These are phyloP conservation scores for Amazona guildingii DNA, from an alignment of 2,113 vertebrate species.

Conservation along the genomic window DNA sequence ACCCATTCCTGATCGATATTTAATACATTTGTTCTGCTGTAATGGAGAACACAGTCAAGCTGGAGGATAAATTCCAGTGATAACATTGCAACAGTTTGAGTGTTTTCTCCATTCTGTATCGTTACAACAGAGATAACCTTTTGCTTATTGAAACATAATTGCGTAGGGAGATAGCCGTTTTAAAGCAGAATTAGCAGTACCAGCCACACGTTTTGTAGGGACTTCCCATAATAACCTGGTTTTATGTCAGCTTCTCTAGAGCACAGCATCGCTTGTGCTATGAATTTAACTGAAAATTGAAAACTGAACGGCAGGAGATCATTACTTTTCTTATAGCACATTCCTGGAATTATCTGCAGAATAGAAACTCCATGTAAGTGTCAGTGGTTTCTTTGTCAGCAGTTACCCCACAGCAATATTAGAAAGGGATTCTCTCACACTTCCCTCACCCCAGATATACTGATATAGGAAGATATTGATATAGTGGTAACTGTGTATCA, in stretches of 20 bases:
- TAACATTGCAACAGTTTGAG: slow-evolving; percentile 26
- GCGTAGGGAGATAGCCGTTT: slow-evolving; percentile 50
- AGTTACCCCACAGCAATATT: neutral
- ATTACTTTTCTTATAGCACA: neutral
- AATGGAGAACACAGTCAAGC: slow-evolving; percentile 49
- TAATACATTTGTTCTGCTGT: slow-evolving; percentile 57
- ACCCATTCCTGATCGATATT: slow-evolving; percentile 38
- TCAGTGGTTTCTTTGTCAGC: neutral
- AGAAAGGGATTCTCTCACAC: neutral
- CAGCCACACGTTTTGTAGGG: slow-evolving; percentile 48
- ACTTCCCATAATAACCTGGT: slow-evolving; percentile 41
- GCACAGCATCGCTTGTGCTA: neutral
- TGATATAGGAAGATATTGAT: neutral
- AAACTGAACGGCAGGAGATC: neutral
- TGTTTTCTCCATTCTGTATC: slow-evolving; percentile 58
- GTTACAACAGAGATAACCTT: slow-evolving; percentile 71
- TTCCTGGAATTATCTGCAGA: neutral
- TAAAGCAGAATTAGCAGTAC: slow-evolving; percentile 63
- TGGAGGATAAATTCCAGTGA: slow-evolving; percentile 36
- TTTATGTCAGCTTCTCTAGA: slow-evolving; percentile 39
- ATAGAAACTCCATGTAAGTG: neutral
- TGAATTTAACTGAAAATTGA: slow-evolving; percentile 24
- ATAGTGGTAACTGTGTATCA: neutral
- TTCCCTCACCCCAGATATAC: neutral
- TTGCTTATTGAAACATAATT: slow-evolving; percentile 75